phyloP scores from a whole-genome alignment of 2,888 invertebrate species.

The Sussaba pulchella region DNA sequence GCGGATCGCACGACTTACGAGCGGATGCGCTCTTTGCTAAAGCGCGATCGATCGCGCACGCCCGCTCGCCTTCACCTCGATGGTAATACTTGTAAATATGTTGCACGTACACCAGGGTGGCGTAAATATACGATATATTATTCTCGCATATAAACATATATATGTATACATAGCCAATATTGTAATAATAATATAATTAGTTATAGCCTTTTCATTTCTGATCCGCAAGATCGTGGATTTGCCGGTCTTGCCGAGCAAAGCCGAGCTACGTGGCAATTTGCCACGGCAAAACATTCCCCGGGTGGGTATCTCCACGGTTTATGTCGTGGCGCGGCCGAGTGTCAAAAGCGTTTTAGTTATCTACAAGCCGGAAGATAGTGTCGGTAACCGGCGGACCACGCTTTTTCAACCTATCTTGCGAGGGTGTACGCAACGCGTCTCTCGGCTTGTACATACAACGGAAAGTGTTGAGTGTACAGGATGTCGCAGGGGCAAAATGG shows the following conservation, averaged over 20 bases:
- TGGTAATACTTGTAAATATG: neutral
- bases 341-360: slow-evolving; percentile 79
- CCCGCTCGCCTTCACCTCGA: slow-evolving; percentile 44
- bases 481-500: too few species aligned
- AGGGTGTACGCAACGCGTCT: slow-evolving; percentile 16
- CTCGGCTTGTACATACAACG: slow-evolving; percentile 9
- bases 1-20: slow-evolving; percentile 71
- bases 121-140: neutral
- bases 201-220: slow-evolving; percentile 1
- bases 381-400: slow-evolving; percentile 27
- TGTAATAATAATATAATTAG: slow-evolving; percentile 14
- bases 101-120: neutral
- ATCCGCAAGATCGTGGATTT: slow-evolving; percentile 3
- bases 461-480: neutral
- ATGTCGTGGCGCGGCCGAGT: slow-evolving; percentile 73
- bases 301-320: slow-evolving; percentile 74
- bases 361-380: slow-evolving; percentile 71
- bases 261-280: slow-evolving; percentile 9
- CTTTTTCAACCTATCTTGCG: slow-evolving; percentile 41
- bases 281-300: slow-evolving; percentile 39
- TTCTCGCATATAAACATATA: neutral
- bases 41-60: slow-evolving; percentile 47
- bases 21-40: slow-evolving; percentile 60
- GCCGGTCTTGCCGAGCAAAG: neutral
- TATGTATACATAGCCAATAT: neutral